A percentile compares a stretch with the other conserved stretches of the same genome.
These are phyloP conservation scores for Pseudopipra pipra DNA, from an alignment of 2,113 vertebrate species.

Conservation along the genomic window DNA sequence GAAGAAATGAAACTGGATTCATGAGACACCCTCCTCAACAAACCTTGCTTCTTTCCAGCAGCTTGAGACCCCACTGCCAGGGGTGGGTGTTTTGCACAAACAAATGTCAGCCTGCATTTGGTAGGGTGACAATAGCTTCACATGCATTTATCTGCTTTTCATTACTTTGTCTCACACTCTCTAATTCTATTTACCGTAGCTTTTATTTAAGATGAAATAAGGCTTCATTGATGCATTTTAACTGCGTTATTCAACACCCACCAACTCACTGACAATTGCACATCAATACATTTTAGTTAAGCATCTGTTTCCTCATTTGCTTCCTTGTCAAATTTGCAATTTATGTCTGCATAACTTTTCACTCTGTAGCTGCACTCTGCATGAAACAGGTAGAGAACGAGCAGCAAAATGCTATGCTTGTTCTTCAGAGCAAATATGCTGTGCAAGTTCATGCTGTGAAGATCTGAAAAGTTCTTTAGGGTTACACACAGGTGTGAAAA, in stretches of 20 bases:
- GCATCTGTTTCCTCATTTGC: constrained; percentile 70
- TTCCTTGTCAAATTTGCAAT: constrained; percentile 75
- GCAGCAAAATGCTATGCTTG: constrained; percentile 50
- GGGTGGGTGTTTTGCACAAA: background rate
- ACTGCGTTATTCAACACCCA: constrained; percentile 36
- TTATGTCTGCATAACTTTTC: constrained; percentile 82
- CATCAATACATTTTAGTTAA: constrained; percentile 58
- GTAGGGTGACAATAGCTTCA: background rate
- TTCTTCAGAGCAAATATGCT: constrained; percentile 67
- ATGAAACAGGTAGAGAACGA: constrained; percentile 72
- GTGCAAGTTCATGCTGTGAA: constrained; percentile 75
- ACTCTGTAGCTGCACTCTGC: constrained; percentile 66
- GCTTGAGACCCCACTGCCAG: background rate
- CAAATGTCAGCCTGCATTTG: background rate
- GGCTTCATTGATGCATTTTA: constrained; percentile 28
- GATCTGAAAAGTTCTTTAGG: constrained; percentile 63
- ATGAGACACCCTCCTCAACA: background rate
- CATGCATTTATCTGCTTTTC: background rate
- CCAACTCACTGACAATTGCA: constrained; percentile 58
- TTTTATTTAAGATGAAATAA: constrained; percentile 10
- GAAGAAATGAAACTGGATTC: background rate
- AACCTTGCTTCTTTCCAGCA: background rate
- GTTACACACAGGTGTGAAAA: constrained; percentile 70
- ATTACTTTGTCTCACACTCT: background rate
- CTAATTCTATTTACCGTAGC: constrained; percentile 14